Evolutionary conservation across 2,888 invertebrate species (phyloP).

Genomic region (Sepiola atlantica): DNA sequence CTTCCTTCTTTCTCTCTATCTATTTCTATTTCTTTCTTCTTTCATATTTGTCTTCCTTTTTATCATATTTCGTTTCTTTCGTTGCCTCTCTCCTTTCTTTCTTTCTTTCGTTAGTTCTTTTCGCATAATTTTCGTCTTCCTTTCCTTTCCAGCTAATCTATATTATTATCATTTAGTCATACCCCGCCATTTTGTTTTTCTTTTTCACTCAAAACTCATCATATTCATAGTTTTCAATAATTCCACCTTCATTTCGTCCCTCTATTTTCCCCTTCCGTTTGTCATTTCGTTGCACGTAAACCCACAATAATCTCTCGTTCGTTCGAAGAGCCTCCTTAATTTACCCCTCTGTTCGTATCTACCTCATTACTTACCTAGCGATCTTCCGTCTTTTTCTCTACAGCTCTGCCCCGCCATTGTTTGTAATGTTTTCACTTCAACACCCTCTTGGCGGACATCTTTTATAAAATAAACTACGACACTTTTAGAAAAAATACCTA

Average conservation of each 20-base stretch:
- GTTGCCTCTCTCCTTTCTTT: no score
- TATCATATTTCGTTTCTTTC: background rate
- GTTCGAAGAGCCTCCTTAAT: no score
- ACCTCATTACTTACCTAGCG: background rate
- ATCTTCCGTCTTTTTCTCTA: background rate
- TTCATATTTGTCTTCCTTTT: no score
- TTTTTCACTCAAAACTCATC: no score
- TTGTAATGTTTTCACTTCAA: background rate
- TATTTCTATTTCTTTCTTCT: background rate
- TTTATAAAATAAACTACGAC: slow-evolving; percentile 8
- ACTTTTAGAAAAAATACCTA: background rate
- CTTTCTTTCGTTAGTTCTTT: no score
- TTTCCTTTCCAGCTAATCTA: no score
- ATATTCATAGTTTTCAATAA: background rate
- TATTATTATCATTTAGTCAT: no score
- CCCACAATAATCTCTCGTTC: no score
- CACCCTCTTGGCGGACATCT: background rate
- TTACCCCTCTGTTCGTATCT: no score
- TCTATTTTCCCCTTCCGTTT: background rate
- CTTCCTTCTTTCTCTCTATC: background rate
- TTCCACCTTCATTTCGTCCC: background rate
- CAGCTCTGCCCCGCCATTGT: background rate
- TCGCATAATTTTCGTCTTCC: no score
- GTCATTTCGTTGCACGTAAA: no score
- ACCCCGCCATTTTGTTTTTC: no score